Conservation (phyloP, 2,113 vertebrate species). For the Patagioenas fasciata region DNA sequence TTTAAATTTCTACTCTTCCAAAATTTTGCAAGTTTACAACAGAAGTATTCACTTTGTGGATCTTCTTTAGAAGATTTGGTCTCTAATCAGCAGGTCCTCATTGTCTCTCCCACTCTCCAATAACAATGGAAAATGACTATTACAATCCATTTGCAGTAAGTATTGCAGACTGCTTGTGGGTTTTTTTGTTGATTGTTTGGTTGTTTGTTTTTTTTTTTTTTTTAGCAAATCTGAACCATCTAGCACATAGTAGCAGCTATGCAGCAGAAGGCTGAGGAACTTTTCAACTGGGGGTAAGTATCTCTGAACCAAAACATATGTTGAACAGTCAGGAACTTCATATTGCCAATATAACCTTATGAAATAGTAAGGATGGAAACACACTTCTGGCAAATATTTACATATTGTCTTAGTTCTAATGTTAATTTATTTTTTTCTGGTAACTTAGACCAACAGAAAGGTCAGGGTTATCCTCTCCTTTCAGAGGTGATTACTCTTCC, state of each 20-base stretch:
- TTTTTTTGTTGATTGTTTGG: neutral
- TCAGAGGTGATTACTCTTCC: neutral
- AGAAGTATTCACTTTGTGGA: neutral
- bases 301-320: accelerated
- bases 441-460: neutral
- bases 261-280: neutral
- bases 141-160: neutral
- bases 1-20: neutral
- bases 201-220: too few species aligned
- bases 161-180: neutral
- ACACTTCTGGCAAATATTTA: neutral
- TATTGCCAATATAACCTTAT: neutral
- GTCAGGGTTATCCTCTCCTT: neutral
- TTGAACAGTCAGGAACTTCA: neutral
- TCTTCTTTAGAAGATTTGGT: neutral
- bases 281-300: neutral
- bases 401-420: neutral
- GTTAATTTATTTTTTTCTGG: neutral
- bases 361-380: neutral
- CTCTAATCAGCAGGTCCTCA: neutral
- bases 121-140: neutral
- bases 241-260: neutral
- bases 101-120: neutral
- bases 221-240: neutral
- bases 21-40: neutral